Base-by-base conservation (phyloP, 2,888 invertebrate genomes). In the Drosophila barbarae region DNA sequence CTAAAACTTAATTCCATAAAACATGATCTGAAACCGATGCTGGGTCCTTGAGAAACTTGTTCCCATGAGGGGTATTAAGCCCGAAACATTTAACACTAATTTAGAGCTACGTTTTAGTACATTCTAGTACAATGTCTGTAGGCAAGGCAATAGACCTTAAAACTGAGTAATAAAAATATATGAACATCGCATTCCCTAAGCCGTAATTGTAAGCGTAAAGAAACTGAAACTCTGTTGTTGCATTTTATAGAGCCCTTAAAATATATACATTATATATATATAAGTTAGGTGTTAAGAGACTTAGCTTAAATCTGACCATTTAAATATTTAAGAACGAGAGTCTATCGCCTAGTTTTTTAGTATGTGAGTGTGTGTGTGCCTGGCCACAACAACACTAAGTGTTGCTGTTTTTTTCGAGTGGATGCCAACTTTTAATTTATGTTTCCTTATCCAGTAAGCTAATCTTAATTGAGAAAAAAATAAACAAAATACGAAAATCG, bases 81-180 rank as follows among this genome's bases (percentile, higher is more conserved):
- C 35, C 58, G 23, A 15, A 28, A 15, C n/a, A 41, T 49, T 42
- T 58, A 61, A 60, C 39, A 65, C 73, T 78, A 66, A 46, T 57
- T 46, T 66, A 83, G 69, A 79, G 77, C 52, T 71, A 73, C 60
- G 44, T 74, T 78, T 82, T 80, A 84, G 81, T 84, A 81, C 84
- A 81, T 81, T 77, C 77, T 81, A 84, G 79, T 79, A 79, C 74
- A 80, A 84, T 82, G 79, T 54, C 73, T 54, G 69, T 49, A 67
- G 68, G 57, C 72, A 67, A 82, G 67, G 83, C 74, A 74, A 80
- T 83, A 77, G 72, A 73, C 47, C 64, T 46, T 64, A 52, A 32
- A 52, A 32, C 32, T 58, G 49, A 18, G 38, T 46, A 39, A 46
- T 44, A 54, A 34, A 28, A 28, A 28, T n/a, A 26, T 26, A 41